These are phyloP conservation scores for Aphelocoma californica DNA, from an alignment of 2,797 vertebrate genomes.

Conservation along the genomic window DNA sequence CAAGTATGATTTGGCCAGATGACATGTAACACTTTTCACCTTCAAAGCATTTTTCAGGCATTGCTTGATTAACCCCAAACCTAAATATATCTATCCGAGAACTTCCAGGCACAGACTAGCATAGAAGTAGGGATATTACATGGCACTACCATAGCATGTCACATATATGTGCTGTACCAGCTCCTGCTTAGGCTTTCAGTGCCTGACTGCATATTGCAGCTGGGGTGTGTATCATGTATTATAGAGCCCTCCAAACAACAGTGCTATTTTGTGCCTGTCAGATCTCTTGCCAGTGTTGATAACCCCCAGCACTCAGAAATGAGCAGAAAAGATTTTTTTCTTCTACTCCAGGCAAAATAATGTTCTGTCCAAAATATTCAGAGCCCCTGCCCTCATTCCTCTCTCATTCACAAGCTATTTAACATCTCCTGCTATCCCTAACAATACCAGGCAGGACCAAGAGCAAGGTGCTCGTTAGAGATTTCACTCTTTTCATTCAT, in stretches of 20 bases:
- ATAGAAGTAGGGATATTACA: not conserved
- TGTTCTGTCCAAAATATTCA: not conserved
- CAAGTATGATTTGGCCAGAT: conserved; percentile 37
- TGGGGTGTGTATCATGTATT: conserved; percentile 2
- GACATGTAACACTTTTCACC: conserved; percentile 30
- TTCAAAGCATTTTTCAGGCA: conserved; percentile 52
- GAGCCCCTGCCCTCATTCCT: not conserved
- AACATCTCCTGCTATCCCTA: not conserved
- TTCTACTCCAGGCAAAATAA: not conserved
- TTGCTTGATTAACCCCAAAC: conserved; percentile 27
- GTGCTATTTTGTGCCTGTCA: not conserved
- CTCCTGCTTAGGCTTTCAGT: not conserved
- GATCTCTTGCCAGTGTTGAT: conserved; percentile 34
- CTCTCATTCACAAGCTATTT: not conserved
- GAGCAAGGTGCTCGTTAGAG: conserved; percentile 34
- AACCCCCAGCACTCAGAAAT: conserved; percentile 42
- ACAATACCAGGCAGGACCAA: not conserved
- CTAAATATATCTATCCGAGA: conserved; percentile 29
- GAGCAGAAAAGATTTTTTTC: conserved; percentile 47
- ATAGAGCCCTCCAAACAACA: conserved; percentile 42
- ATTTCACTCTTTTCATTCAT: conserved; percentile 8
- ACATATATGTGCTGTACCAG: not conserved
- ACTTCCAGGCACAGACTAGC: not conserved
- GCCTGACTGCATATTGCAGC: not conserved
- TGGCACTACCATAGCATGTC: not conserved